Evolutionary conservation across 2,888 invertebrate species (phyloP).

Genomic region (Drosophila kanekoi): DNA sequence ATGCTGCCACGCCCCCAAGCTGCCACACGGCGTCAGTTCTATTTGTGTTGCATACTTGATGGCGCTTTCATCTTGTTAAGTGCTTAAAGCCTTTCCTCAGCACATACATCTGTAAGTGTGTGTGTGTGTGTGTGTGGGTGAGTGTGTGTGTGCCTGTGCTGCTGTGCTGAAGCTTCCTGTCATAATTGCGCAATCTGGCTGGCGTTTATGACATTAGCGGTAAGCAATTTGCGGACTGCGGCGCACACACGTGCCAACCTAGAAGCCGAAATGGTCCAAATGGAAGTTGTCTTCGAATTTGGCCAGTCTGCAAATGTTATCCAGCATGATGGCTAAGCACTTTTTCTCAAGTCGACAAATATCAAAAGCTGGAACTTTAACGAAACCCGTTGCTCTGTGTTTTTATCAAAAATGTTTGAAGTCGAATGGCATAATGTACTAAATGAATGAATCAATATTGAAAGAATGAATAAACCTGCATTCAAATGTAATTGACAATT

Average conservation of each 20-base stretch:
- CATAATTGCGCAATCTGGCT: conserved; percentile 71
- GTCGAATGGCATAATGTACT: too few species aligned
- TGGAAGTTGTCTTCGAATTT: conserved; percentile 6
- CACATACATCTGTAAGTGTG: neutral
- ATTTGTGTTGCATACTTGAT: conserved; percentile 74
- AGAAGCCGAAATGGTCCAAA: conserved; percentile 12
- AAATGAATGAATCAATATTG: too few species aligned
- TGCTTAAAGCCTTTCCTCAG: conserved; percentile 72
- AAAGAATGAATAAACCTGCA: too few species aligned
- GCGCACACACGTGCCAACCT: conserved; percentile 23
- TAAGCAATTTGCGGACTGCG: conserved; percentile 48
- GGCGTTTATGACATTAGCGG: conserved; percentile 71
- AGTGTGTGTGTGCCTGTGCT: neutral
- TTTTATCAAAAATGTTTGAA: too few species aligned
- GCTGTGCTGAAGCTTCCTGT: conserved; percentile 50
- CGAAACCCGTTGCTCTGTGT: too few species aligned
- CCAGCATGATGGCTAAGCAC: neutral
- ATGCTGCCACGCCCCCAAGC: conserved; percentile 35
- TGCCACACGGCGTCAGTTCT: conserved; percentile 33
- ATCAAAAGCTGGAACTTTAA: too few species aligned
- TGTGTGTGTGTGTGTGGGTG: neutral
- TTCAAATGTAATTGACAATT: too few species aligned
- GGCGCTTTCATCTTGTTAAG: conserved; percentile 75
- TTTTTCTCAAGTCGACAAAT: neutral
- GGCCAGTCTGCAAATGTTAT: neutral